Evolutionary conservation across 1,140 invertebrate species (phyloP), one percentile per base, ranked within the genome.

Genomic region (Adoxophyes honmai): DNA sequence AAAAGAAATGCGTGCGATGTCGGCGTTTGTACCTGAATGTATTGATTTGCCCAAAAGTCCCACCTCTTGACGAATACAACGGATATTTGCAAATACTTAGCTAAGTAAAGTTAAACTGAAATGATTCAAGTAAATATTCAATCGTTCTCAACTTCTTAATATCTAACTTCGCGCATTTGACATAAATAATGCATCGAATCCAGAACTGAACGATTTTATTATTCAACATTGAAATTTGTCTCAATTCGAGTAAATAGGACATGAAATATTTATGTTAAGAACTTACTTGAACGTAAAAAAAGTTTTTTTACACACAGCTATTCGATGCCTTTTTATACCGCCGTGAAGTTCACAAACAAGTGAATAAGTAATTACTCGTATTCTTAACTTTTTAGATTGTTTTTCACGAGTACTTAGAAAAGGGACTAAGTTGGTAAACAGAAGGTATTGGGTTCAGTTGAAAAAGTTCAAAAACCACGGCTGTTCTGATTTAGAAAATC

Each of bases 161-260:
- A 11, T 48, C 21, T 10, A 48, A 0, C 10, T 28, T 28, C 21
- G 2, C n/a, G n/a, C 6, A 21, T 48, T 48, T 7, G 4, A 18
- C 11, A 48, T 48, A 13, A 48, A 48, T 48, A 48, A 48, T 48
- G 42, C 42, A 48, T 28, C 4, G 18, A 11, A n/a, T 28, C 21
- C n/a, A 11, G n/a, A 42, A 48, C 18, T 21, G 18, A 44, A 21
- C 4, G 18, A 44, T 44, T 16, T 44, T 44, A 44, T 18, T 16
- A 44, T 44, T 44, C 39, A 21, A 3, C 9, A 16, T 21, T n/a
- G 7, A 44, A 21, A 18, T 44, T 44, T 21, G 39, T 44, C 10
- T 21, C 9, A 44, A 21, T 28, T 44, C 16, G 14, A 10, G 15
- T 44, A 44, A 44, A 44, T 44, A 21, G 15, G 18, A 16, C 16